Evolutionary conservation across 92 coral and sea anemone species (phyloP).

Genomic region (Palythoa grandiflora): DNA sequence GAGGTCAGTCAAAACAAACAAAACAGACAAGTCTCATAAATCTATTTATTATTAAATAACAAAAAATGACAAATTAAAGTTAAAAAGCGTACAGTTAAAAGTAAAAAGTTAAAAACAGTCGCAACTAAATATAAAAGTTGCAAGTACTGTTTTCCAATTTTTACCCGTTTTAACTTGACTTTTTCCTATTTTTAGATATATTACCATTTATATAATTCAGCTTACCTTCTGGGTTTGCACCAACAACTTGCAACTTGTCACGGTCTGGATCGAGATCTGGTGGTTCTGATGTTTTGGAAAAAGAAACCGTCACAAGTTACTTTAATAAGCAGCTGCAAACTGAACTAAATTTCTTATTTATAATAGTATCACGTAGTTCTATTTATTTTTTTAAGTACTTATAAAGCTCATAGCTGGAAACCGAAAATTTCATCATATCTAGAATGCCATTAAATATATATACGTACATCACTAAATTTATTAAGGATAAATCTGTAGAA

Average conservation of each 20-base stretch:
- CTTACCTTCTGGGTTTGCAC: slow-evolving; percentile 17
- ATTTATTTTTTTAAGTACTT: background rate
- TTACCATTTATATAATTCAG: background rate
- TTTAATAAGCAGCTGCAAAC: slow-evolving; percentile 8
- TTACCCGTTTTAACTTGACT: background rate
- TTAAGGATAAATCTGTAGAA: background rate
- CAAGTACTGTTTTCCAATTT: too few relatives aligned
- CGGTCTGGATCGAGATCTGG: background rate
- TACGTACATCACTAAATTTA: background rate
- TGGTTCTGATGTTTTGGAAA: background rate
- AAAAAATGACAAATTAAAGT: too few relatives aligned
- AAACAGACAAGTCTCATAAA: too few relatives aligned
- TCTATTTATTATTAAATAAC: too few relatives aligned
- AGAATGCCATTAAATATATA: background rate
- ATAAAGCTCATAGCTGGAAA: background rate
- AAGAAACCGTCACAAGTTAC: background rate
- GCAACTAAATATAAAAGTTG: too few relatives aligned
- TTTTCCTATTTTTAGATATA: background rate
- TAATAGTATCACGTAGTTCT: background rate
- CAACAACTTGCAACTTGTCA: slow-evolving; percentile 11
- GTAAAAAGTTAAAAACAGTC: too few relatives aligned
- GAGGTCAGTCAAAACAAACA: too few relatives aligned
- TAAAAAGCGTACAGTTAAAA: too few relatives aligned
- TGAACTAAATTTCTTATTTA: background rate
- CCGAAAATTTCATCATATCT: background rate